phyloP scores from a whole-genome alignment of 2,113 vertebrate species.

The Talpa occidentalis region DNA sequence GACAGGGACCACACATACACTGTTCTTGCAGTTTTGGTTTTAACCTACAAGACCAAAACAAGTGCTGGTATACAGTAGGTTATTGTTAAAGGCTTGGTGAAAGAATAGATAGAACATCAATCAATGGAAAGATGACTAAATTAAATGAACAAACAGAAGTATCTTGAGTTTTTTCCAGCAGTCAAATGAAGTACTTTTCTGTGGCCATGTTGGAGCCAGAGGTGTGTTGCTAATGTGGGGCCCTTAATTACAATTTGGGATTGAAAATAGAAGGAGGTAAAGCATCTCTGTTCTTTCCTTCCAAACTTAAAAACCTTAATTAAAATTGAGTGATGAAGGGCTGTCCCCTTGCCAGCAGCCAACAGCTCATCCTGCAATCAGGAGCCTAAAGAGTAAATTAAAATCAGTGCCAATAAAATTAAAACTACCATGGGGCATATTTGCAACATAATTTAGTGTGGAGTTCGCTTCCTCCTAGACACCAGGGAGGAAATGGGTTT shows the following conservation, averaged over 20 bases:
- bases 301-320: conserved; percentile 80
- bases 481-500: conserved; percentile 64
- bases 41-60: not conserved
- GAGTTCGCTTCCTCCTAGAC: conserved; percentile 71
- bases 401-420: conserved; percentile 83
- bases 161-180: not conserved
- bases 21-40: not conserved
- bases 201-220: not conserved
- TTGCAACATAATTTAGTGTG: conserved; percentile 79
- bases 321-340: conserved; percentile 78
- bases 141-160: conserved; percentile 10
- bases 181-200: not conserved
- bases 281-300: conserved; percentile 64
- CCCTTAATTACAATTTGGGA: conserved; percentile 64
- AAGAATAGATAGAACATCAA: conserved; percentile 1
- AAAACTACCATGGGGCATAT: conserved; percentile 80
- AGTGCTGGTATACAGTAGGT: not conserved
- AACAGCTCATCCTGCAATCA: conserved; percentile 73
- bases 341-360: conserved; percentile 76
- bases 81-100: not conserved
- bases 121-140: not conserved
- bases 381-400: conserved; percentile 80
- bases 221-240: not conserved
- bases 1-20: not conserved
- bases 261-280: conserved; percentile 14